Percentiles rank a stretch among this genome's conserved stretches.
Conservation (phyloP, 2,888 invertebrate genomes). For the Chaitophorus viminalis region DNA sequence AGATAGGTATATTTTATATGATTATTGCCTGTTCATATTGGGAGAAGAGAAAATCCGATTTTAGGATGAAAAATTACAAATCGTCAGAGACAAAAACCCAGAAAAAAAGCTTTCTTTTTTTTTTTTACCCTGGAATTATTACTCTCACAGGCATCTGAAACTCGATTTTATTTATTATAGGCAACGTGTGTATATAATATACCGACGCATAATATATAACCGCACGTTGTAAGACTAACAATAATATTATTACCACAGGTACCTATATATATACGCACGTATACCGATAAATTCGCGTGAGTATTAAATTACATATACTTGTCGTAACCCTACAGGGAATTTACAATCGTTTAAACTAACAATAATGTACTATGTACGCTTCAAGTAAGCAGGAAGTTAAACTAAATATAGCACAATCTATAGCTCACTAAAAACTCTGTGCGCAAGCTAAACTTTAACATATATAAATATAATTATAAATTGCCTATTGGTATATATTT, state of each 20-base stretch:
- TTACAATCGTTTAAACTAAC: conserved; percentile 29
- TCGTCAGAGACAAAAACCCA: not conserved
- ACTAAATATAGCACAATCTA: not conserved
- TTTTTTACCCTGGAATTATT: not conserved
- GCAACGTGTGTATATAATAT: not conserved
- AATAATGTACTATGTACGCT: not conserved
- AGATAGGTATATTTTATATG: too few relatives aligned
- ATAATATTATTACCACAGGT: conserved; percentile 13
- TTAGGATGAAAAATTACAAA: too few relatives aligned
- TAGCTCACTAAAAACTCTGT: too few relatives aligned
- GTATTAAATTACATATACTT: conserved; percentile 39
- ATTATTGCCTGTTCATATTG: too few relatives aligned
- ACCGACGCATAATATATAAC: not conserved
- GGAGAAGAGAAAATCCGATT: too few relatives aligned
- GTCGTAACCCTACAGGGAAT: conserved; percentile 22
- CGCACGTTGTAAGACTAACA: not conserved
- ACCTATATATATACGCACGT: not conserved
- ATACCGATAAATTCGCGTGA: conserved; percentile 22
- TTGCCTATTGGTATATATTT: not conserved
- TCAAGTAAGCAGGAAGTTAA: conserved; percentile 2
- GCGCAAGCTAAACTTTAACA: too few relatives aligned
- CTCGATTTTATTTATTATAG: conserved; percentile 29
- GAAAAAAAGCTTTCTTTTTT: not conserved
- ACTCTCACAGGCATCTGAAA: not conserved
- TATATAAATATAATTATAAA: not conserved